These are phyloP conservation scores for Druon quercuslanigerum DNA, from an alignment of 1,140 invertebrate species.

Conservation along the genomic window DNA sequence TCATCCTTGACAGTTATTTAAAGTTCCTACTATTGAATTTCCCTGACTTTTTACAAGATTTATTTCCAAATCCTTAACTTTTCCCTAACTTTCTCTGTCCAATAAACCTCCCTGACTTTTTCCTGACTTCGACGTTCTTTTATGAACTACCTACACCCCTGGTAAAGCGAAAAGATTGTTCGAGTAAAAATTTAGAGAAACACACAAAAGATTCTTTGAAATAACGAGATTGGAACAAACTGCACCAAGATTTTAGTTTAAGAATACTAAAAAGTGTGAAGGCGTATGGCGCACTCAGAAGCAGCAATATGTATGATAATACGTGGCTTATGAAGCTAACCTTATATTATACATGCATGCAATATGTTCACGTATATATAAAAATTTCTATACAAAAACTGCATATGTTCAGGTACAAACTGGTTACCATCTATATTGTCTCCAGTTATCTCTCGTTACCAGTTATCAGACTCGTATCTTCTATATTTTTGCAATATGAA, in stretches of 20 bases:
- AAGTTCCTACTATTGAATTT: too few species aligned
- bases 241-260: constrained; percentile 21
- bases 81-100: too few species aligned
- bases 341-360: constrained; percentile 41
- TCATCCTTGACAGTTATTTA: too few species aligned
- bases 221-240: constrained; percentile 20
- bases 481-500: too few species aligned
- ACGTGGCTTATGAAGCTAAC: constrained; percentile 38
- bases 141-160: not conserved
- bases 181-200: constrained; percentile 3
- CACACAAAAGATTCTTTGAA: constrained; percentile 1
- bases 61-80: too few species aligned
- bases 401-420: not conserved
- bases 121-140: not conserved
- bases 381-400: constrained; percentile 3
- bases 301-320: constrained; percentile 55
- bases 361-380: constrained; percentile 43
- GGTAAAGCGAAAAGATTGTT: constrained; percentile 12
- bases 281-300: constrained; percentile 22
- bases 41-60: too few species aligned
- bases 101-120: too few species aligned
- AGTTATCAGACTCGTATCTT: not conserved
- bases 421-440: constrained; percentile 27
- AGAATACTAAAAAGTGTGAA: constrained; percentile 36
- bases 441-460: constrained; percentile 6